A percentile compares a stretch with the other conserved stretches of the same genome.
Evolutionary conservation across 1,140 invertebrate genomes (phyloP).

Genomic region (Sinella curviseta): DNA sequence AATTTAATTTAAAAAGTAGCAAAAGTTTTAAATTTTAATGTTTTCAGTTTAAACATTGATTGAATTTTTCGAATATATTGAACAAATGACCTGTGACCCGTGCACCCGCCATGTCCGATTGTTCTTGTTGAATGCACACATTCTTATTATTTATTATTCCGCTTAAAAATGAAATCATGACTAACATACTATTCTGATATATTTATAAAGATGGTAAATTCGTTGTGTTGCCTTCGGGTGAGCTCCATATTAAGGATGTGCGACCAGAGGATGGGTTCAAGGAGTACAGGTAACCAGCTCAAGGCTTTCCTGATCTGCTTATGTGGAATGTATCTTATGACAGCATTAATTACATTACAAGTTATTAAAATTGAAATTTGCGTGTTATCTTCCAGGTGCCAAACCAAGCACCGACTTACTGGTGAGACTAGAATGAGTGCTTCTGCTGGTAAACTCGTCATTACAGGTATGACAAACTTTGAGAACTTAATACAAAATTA

Average conservation of each 20-base stretch:
- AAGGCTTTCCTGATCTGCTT: neutral
- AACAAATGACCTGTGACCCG: slow-evolving; percentile 40
- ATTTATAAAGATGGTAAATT: slow-evolving; percentile 80
- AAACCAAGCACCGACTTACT: slow-evolving; percentile 88
- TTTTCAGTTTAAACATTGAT: neutral
- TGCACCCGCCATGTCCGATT: slow-evolving; percentile 52
- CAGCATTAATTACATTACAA: neutral
- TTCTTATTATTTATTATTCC: slow-evolving; percentile 8
- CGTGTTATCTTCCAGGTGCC: slow-evolving; percentile 76
- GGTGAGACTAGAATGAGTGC: slow-evolving; percentile 89
- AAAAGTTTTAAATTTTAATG: too few species aligned
- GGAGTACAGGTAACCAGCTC: slow-evolving; percentile 53
- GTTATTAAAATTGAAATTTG: neutral
- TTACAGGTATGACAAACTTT: slow-evolving; percentile 76
- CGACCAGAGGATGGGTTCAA: slow-evolving; percentile 91
- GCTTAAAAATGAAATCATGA: neutral
- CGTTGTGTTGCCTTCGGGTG: slow-evolving; percentile 86
- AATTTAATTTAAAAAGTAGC: too few species aligned
- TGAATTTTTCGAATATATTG: neutral
- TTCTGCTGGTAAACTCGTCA: slow-evolving; percentile 88
- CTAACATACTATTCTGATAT: slow-evolving; percentile 5
- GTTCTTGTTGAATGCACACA: slow-evolving; percentile 45
- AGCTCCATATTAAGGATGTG: slow-evolving; percentile 89
- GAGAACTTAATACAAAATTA: neutral
- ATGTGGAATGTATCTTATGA: neutral